phyloP scores from a whole-genome alignment of 92 coral and sea anemone genomes.

The Epizoanthus scotinus region DNA sequence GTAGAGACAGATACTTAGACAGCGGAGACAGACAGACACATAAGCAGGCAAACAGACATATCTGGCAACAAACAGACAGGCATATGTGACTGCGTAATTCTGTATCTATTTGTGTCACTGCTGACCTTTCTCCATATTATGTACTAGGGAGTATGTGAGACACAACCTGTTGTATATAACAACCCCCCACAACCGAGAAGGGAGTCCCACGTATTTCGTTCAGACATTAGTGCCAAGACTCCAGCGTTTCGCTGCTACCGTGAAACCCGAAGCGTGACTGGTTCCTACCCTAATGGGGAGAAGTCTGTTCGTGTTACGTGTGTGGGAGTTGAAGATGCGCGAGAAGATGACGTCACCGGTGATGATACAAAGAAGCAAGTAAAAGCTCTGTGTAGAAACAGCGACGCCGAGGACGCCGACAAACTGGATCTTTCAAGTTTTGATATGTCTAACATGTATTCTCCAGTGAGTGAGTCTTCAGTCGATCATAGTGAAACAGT shows the following conservation, averaged over 20 bases:
- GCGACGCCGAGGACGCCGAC: conserved; percentile 28
- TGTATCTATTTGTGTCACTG: no score
- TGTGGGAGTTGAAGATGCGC: conserved; percentile 11
- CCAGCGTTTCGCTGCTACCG: conserved; percentile 27
- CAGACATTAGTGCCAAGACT: neutral
- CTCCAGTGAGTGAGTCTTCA: neutral
- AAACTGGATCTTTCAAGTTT: conserved; percentile 20
- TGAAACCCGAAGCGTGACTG: conserved; percentile 2
- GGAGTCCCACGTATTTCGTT: neutral
- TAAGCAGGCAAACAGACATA: no score
- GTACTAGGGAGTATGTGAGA: conserved; percentile 77
- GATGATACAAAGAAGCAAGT: neutral
- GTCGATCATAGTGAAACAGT: neutral
- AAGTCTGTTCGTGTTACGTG: conserved; percentile 3
- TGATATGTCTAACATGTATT: conserved; percentile 21
- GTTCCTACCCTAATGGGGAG: conserved; percentile 8
- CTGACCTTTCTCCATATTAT: no score
- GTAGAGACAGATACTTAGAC: no score
- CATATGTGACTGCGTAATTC: no score
- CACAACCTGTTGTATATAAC: conserved; percentile 75
- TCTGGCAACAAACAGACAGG: no score
- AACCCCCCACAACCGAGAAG: neutral
- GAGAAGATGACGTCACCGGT: neutral
- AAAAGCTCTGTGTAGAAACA: neutral
- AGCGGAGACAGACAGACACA: no score